Evolutionary conservation across 2,113 vertebrate genomes (phyloP).

Genomic region (Numenius arquata): DNA sequence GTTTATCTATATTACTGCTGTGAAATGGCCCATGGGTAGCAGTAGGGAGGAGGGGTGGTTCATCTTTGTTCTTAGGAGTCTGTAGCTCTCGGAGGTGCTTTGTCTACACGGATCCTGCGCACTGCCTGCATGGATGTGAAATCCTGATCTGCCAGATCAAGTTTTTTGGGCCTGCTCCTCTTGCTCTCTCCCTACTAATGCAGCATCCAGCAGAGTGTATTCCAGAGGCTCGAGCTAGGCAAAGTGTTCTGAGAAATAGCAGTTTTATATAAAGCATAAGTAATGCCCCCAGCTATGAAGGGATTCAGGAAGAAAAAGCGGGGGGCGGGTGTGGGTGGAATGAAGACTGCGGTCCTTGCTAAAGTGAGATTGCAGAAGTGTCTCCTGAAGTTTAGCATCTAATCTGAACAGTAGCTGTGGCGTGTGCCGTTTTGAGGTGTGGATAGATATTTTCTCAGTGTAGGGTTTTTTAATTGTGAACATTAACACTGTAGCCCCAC

Average conservation of each 20-base stretch:
- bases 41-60: not conserved
- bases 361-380: not conserved
- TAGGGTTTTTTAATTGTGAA: not conserved
- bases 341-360: not conserved
- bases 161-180: not conserved
- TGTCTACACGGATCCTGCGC: not conserved
- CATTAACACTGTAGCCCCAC: fast-evolving
- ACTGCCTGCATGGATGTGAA: not conserved
- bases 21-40: not conserved
- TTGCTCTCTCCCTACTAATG: not conserved
- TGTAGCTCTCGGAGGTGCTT: not conserved
- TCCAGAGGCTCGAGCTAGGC: not conserved
- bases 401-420: not conserved
- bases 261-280: not conserved
- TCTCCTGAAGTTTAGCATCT: not conserved
- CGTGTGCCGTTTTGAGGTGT: not conserved
- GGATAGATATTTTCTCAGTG: not conserved
- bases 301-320: not conserved
- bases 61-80: not conserved
- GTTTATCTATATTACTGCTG: not conserved
- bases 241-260: not conserved
- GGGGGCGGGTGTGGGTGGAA: fast-evolving
- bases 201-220: not conserved
- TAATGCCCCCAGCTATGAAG: not conserved
- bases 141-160: not conserved